These are phyloP conservation scores for Cliona cf. orientalis DNA, from an alignment of 37 sponge, comb jelly and placozoan species.

Conservation along the genomic window DNA sequence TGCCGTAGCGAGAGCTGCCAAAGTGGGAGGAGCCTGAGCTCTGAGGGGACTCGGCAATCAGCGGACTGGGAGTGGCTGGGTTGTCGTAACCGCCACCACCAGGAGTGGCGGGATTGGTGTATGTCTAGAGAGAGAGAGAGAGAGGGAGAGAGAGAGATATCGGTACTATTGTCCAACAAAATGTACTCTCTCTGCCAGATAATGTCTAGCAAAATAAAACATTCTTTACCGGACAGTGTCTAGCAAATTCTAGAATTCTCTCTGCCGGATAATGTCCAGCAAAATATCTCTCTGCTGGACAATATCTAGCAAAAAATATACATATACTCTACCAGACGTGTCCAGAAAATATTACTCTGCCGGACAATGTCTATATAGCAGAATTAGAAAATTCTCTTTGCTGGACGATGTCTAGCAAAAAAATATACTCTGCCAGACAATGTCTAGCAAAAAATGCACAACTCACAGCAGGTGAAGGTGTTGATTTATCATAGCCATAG, in stretches of 20 bases:
- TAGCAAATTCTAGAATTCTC: not conserved
- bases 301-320: no score
- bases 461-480: constrained; percentile 66
- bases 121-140: constrained; percentile 40
- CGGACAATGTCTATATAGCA: not conserved
- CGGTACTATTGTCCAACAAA: no score
- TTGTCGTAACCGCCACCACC: constrained; percentile 74
- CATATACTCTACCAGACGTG: no score
- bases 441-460: not conserved
- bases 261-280: no score
- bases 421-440: no score
- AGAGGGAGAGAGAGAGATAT: not conserved
- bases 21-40: constrained; percentile 32
- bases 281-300: no score
- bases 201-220: no score
- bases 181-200: no score
- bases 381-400: not conserved
- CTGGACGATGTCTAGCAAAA: not conserved
- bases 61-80: constrained; percentile 69
- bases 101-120: constrained; percentile 78
- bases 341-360: not conserved
- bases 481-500: constrained; percentile 21
- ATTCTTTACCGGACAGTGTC: not conserved
- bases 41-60: constrained; percentile 66
- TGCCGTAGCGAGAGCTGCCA: not conserved